These are phyloP conservation scores for Cantharis flavilabris DNA, from an alignment of 2,888 invertebrate genomes.

Conservation along the genomic window DNA sequence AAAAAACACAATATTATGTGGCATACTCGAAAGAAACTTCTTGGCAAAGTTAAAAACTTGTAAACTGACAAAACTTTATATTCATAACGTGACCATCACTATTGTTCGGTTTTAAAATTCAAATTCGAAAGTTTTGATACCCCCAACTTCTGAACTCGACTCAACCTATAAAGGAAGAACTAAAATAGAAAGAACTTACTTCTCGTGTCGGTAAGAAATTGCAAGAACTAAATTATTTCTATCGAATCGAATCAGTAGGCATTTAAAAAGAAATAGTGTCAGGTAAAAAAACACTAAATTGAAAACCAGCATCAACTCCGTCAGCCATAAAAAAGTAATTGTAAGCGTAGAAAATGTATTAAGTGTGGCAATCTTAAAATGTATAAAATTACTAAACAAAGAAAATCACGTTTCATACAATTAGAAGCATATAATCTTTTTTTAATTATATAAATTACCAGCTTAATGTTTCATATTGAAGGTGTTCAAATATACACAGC, in stretches of 20 bases:
- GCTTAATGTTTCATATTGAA: neutral
- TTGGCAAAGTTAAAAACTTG: neutral
- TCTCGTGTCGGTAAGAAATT: neutral
- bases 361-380: neutral
- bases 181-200: neutral
- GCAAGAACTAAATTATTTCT: neutral
- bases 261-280: neutral
- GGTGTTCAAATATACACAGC: no score
- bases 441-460: neutral
- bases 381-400: neutral
- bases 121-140: neutral
- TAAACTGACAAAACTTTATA: neutral
- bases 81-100: neutral
- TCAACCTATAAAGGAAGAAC: neutral
- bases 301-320: neutral
- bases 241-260: neutral
- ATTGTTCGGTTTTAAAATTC: neutral
- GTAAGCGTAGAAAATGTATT: neutral
- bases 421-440: neutral
- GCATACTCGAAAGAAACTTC: neutral
- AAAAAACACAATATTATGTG: neutral
- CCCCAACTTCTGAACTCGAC: neutral
- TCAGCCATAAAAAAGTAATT: neutral
- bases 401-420: neutral
- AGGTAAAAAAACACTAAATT: neutral